phyloP scores from a whole-genome alignment of 2,888 invertebrate species.

The Apodemia zela region DNA sequence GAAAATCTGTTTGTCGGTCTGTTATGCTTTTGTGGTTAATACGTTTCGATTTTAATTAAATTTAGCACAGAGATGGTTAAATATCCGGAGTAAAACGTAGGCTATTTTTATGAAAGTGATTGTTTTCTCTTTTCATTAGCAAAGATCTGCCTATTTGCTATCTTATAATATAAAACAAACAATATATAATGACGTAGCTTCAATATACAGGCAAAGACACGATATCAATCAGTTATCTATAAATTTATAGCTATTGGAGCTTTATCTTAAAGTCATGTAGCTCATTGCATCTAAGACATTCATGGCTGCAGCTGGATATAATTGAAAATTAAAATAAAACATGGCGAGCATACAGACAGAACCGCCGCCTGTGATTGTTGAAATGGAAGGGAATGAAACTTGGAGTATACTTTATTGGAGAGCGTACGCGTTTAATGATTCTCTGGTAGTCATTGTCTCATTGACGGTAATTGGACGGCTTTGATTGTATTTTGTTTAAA shows the following conservation, averaged over 20 bases:
- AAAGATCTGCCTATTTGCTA: too few relatives aligned
- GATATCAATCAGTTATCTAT: not conserved
- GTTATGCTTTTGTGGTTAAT: too few relatives aligned
- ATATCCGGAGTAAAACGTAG: too few relatives aligned
- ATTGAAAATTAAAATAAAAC: constrained; percentile 15
- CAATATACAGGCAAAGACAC: not conserved
- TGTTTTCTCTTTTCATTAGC: too few relatives aligned
- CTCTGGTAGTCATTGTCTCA: too few relatives aligned
- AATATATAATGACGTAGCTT: not conserved
- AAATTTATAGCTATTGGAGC: not conserved
- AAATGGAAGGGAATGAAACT: constrained; percentile 35
- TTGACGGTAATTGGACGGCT: too few relatives aligned
- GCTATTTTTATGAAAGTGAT: too few relatives aligned
- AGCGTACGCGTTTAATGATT: not conserved
- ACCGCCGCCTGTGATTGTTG: constrained; percentile 29
- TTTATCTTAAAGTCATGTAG: constrained; percentile 3
- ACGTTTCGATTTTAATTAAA: too few relatives aligned
- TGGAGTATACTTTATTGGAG: not conserved
- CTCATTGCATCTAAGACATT: constrained; percentile 8
- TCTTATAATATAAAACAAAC: not conserved
- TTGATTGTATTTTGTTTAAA: too few relatives aligned
- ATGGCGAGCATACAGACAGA: constrained; percentile 1
- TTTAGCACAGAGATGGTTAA: too few relatives aligned
- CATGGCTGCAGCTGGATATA: constrained; percentile 14
- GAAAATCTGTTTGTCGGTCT: too few relatives aligned